phyloP scores from a whole-genome alignment of 2,888 invertebrate genomes.

The Philaethria dido region DNA sequence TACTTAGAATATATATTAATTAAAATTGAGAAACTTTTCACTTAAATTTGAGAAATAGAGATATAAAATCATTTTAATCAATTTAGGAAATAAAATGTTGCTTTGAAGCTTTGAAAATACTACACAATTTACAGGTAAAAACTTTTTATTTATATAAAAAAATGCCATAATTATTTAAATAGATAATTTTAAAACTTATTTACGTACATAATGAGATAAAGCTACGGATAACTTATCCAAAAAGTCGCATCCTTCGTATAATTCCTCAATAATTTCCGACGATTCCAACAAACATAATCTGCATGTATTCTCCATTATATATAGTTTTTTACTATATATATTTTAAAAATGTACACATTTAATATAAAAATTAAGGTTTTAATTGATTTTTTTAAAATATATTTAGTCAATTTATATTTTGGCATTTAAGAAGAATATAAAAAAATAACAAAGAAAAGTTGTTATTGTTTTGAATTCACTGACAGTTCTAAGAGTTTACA shows the following conservation, averaged over 20 bases:
- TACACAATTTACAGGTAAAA: neutral
- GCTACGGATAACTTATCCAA: slow-evolving; percentile 37
- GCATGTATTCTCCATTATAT: slow-evolving; percentile 34
- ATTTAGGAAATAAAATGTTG: neutral
- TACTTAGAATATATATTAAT: too few species aligned
- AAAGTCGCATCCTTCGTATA: slow-evolving; percentile 40
- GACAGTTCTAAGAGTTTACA: neutral
- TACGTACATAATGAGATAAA: slow-evolving; percentile 40
- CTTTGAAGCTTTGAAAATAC: neutral
- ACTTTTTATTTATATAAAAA: neutral
- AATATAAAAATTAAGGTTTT: neutral
- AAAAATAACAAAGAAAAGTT: neutral
- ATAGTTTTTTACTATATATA: neutral
- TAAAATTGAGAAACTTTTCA: too few species aligned
- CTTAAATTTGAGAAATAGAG: too few species aligned
- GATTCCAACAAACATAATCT: slow-evolving; percentile 41
- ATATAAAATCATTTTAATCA: too few species aligned
- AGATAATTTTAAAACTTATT: neutral
- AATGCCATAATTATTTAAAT: neutral
- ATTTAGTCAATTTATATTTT: neutral
- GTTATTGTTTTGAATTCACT: slow-evolving; percentile 1
- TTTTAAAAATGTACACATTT: neutral
- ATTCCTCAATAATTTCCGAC: slow-evolving; percentile 29
- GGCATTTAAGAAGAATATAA: neutral
- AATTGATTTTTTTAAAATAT: neutral